Evolutionary conservation across 2,113 vertebrate species (phyloP).

Genomic region (Odocoileus hemionus): DNA sequence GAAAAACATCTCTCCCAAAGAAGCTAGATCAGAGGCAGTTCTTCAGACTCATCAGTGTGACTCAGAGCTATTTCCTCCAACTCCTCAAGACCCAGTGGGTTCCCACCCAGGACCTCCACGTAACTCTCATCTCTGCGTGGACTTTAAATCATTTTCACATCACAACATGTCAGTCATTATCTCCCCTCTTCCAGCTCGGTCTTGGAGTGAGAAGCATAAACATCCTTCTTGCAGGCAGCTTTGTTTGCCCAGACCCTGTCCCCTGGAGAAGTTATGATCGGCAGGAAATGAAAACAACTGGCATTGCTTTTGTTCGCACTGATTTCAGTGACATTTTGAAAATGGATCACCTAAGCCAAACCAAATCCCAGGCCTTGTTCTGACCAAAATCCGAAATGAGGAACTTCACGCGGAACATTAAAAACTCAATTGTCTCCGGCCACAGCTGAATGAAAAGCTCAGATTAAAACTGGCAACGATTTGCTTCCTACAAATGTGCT

Average conservation of each 20-base stretch:
- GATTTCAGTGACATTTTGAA: constrained; percentile 45
- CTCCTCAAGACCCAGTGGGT: not conserved
- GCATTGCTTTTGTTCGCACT: constrained; percentile 35
- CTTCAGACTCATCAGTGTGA: not conserved
- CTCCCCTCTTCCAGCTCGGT: constrained; percentile 49
- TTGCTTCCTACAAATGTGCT: constrained; percentile 58
- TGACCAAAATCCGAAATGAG: not conserved
- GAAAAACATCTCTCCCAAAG: not conserved
- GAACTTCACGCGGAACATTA: constrained; percentile 18
- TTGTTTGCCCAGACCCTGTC: constrained; percentile 55
- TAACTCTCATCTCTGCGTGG: constrained; percentile 36
- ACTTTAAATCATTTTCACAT: constrained; percentile 70
- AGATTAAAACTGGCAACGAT: constrained; percentile 35
- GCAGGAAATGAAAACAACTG: constrained; percentile 61
- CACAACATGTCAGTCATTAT: constrained; percentile 69
- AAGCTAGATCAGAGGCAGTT: not conserved
- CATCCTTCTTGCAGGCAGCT: constrained; percentile 56
- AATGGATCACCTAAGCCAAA: constrained; percentile 40
- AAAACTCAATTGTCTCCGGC: constrained; percentile 11
- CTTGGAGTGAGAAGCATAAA: constrained; percentile 45
- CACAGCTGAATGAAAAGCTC: constrained; percentile 53
- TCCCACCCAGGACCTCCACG: not conserved
- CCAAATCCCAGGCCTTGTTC: constrained; percentile 25
- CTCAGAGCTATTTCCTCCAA: not conserved
- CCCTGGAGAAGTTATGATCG: constrained; percentile 60